Evolutionary conservation across 2,888 invertebrate genomes (phyloP), one percentile per base, ranked within the genome.

Genomic region (Brenthis hecate): DNA sequence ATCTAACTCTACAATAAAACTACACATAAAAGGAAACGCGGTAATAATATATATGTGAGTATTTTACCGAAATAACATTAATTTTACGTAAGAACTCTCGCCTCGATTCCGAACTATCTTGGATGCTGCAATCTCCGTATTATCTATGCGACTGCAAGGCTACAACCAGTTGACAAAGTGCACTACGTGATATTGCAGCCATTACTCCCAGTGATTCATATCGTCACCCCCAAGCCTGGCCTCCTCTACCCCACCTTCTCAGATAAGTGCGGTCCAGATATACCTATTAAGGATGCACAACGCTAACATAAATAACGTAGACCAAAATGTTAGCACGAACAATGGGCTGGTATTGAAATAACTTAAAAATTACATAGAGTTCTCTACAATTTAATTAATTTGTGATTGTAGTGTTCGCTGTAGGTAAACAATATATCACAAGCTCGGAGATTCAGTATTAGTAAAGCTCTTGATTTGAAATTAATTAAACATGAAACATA

Each of bases 181-280:
- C 92, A 90, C 86, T 92, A 92, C 92, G 92, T 92, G 92, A 91
- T 92, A 92, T 91, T 92, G 89, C 89, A 86, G 87, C 91, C 91
- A 91, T 92, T 92, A 92, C 89, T 92, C 90, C 86, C 83, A 75
- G 91, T 92, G 92, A 92, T 92, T 91, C 91, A 91, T 91, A 90
- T 90, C 89, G 84, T 73, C 71, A 78, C 84, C 83, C 84, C 85
- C 85, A 80, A 74, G 75, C 74, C 70, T 71, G 75, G 76, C 74
- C 72, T 71, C 77, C 78, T 78, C 76, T 80, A 76, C 78, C 76
- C 78, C 77, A 78, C 80, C 81, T 84, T 83, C 84, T 78, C 83
- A 87, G 85, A 85, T 87, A 87, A 88, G 77, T 77, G 81, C 78
- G 83, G 85, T 83, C 84, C 84, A 86, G 86, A 85, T 85, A 83